A percentile compares a stretch with the other conserved stretches of the same genome.
Evolutionary conservation across 2,113 vertebrate genomes (phyloP).

Genomic region (Ameiurus melas): DNA sequence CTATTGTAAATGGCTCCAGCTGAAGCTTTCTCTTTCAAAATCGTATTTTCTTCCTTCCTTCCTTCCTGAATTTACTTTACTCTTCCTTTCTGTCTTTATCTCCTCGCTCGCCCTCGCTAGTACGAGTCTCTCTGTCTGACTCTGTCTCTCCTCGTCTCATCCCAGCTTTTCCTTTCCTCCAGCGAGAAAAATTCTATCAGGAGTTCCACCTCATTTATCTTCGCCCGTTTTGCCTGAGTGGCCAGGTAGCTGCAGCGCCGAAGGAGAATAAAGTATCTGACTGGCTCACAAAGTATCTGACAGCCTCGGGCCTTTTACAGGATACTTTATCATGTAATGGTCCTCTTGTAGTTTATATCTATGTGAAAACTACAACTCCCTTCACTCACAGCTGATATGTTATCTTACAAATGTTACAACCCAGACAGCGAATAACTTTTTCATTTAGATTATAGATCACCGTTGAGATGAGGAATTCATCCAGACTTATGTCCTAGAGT

Average conservation of each 20-base stretch:
- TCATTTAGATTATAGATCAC: background rate
- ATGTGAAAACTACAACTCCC: conserved; percentile 7
- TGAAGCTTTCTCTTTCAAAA: conserved; percentile 19
- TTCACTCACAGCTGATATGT: background rate
- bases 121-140: conserved; percentile 19
- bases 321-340: conserved; percentile 34
- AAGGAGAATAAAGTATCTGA: conserved; percentile 39
- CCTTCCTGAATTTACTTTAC: background rate
- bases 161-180: conserved; percentile 36
- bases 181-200: conserved; percentile 46
- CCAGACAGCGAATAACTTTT: conserved; percentile 20
- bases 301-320: conserved; percentile 25
- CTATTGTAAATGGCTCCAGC: conserved; percentile 18
- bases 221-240: conserved; percentile 40
- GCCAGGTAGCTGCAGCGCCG: conserved; percentile 35
- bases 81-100: background rate
- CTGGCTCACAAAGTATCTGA: conserved; percentile 26
- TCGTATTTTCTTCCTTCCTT: background rate
- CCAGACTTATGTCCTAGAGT: background rate
- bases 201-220: conserved; percentile 39
- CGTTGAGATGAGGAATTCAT: background rate
- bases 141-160: conserved; percentile 13
- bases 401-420: background rate
- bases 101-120: background rate
- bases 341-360: conserved; percentile 4